Base-by-base conservation (phyloP, 64 coral and sea anemone species). In the Acropora tenuis region DNA sequence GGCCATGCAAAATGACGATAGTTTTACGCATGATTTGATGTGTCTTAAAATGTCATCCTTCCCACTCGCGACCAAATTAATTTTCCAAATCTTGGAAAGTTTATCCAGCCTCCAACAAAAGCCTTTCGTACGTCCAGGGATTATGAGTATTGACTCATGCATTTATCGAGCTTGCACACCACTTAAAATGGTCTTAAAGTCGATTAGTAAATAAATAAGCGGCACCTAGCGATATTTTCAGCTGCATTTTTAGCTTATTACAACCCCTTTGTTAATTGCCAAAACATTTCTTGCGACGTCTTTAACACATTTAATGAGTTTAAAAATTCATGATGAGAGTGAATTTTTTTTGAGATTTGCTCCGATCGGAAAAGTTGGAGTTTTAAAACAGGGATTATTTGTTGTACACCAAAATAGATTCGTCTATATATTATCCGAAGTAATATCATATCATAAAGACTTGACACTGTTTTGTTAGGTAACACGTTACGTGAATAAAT, bases 151-250 rank as follows among this genome's bases (percentile, higher is more conserved):
- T 85, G 47, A 65, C 45, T 19, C 46, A 71, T 48, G 82, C 63
- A 85, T 85, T 85, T 85, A 85, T 85, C 72, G 82, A 50, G 61
- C 63, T 85, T 85, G 60, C 72, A 30, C 47, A 48, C 82, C 65
- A 85, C 82, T 85, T 85, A 85, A 85, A 85, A 85, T 58, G 63
- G 82, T 71, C 65, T 72, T 85, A 85, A 85, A 69, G 82, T 47
- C 82, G 50, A 85, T 85, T 85, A 71, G 43, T 69, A 85, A 85
- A 85, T 71, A 85, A 85, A 85, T 71, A 85, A 71, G 72, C 6
- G 1, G 82, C 82, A 72, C 63, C 63, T 17, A 85, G 12, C 80
- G 42, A 84, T 84, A 60, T 84, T 68, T 8, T 84, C 80, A 84
- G 82, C 82, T 71, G 82, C 82, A 67, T 16, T 85, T 85, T 47